These are phyloP conservation scores for Corythoichthys haematopterus DNA, from an alignment of 2,113 vertebrate species.

Conservation along the genomic window DNA sequence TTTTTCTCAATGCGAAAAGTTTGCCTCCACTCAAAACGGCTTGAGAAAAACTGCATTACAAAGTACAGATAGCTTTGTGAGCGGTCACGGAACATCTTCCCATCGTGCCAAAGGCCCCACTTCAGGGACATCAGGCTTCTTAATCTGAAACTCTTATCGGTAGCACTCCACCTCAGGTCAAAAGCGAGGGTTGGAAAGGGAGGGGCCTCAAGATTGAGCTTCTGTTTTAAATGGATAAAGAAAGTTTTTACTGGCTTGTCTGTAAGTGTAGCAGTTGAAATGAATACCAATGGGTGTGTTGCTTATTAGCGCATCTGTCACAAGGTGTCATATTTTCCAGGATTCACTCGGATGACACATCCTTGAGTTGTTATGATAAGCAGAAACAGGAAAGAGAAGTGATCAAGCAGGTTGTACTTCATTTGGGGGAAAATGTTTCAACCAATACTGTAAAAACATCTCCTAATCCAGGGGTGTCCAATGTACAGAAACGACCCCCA, in stretches of 20 bases:
- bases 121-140: not conserved
- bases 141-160: slow-evolving; percentile 1
- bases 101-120: slow-evolving; percentile 20
- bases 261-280: slow-evolving; percentile 5
- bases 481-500: not conserved
- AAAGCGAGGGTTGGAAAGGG: not conserved
- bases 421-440: not conserved
- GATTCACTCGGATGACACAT: slow-evolving; percentile 17
- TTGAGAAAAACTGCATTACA: too few relatives aligned
- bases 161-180: slow-evolving; percentile 5
- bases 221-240: not conserved
- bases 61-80: slow-evolving; percentile 50
- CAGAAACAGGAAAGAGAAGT: not conserved
- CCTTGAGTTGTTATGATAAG: slow-evolving; percentile 6
- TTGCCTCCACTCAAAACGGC: too few relatives aligned
- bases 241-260: not conserved
- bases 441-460: not conserved
- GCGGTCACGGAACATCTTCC: slow-evolving; percentile 19
- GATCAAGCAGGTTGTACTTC: slow-evolving; percentile 22
- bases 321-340: slow-evolving; percentile 17
- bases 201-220: not conserved
- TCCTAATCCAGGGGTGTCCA: not conserved
- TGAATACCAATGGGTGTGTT: not conserved
- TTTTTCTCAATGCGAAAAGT: too few relatives aligned
- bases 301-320: slow-evolving; percentile 14